phyloP scores from a whole-genome alignment of 2,113 vertebrate genomes.

The Phyllostomus hastatus region DNA sequence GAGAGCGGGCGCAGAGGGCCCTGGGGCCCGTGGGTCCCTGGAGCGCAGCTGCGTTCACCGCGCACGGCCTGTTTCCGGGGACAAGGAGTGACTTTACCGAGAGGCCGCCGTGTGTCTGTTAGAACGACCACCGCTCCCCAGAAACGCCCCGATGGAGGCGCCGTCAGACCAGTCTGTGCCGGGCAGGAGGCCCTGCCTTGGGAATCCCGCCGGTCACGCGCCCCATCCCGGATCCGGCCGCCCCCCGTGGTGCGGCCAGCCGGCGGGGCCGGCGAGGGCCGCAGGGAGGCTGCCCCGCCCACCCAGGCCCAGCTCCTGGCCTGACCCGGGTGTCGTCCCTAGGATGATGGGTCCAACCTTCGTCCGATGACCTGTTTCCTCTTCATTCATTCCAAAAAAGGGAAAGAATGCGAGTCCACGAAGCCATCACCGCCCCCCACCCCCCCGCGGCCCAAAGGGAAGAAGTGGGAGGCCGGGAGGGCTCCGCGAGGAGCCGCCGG shows the following conservation, averaged over 20 bases:
- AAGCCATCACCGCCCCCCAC: background rate
- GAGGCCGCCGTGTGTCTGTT: background rate
- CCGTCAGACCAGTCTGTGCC: no score
- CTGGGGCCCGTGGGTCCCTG: background rate
- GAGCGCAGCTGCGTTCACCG: background rate
- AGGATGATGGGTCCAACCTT: accelerated
- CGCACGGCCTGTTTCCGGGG: background rate
- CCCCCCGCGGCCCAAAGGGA: background rate
- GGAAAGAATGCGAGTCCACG: background rate
- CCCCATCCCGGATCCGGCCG: accelerated
- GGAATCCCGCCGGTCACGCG: accelerated
- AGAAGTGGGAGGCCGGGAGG: background rate
- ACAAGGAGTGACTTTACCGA: accelerated
- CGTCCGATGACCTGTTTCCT: background rate
- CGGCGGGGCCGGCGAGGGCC: accelerated
- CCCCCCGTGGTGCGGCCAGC: accelerated
- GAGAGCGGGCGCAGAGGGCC: background rate
- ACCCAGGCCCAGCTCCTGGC: accelerated
- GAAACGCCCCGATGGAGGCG: accelerated
- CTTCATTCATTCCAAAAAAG: background rate
- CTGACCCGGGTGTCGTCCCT: accelerated
- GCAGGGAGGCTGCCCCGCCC: no score
- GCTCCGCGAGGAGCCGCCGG: accelerated
- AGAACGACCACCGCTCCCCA: accelerated
- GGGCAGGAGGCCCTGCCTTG: background rate